These are phyloP conservation scores for Forbesichthys agassizii DNA, from an alignment of 2,113 vertebrate genomes.

Conservation along the genomic window DNA sequence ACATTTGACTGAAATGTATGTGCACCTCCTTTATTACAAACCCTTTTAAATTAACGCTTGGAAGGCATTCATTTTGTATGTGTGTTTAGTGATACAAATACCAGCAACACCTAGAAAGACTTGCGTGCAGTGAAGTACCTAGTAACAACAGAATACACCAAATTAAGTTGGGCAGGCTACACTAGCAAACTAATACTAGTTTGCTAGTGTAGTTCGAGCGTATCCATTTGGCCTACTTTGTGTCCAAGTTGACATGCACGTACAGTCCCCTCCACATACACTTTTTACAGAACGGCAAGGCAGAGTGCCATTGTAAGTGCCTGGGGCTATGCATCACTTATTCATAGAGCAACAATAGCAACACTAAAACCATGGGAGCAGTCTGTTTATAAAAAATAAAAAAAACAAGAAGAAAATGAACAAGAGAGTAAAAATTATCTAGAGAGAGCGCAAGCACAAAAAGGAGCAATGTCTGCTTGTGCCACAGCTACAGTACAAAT, in stretches of 20 bases:
- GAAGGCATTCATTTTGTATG: not conserved
- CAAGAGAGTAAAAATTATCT: not conserved
- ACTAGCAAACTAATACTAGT: constrained; percentile 14
- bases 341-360: constrained; percentile 58
- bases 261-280: constrained; percentile 13
- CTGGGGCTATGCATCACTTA: constrained; percentile 43
- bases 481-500: constrained; percentile 26
- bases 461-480: constrained; percentile 23
- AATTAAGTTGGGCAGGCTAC: not conserved
- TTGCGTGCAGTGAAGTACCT: constrained; percentile 10
- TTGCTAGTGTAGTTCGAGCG: constrained; percentile 17
- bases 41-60: no score
- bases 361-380: constrained; percentile 36
- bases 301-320: constrained; percentile 37
- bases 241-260: not conserved
- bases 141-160: constrained; percentile 12
- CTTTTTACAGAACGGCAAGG: constrained; percentile 45
- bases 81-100: not conserved
- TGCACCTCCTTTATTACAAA: not conserved
- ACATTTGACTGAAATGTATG: not conserved
- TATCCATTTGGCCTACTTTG: constrained; percentile 21
- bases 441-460: not conserved
- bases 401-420: not conserved
- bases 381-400: not conserved
- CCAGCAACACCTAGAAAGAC: no score